phyloP scores from a whole-genome alignment of 2,797 vertebrate genomes.

The Mormyrus proboscirostris region DNA sequence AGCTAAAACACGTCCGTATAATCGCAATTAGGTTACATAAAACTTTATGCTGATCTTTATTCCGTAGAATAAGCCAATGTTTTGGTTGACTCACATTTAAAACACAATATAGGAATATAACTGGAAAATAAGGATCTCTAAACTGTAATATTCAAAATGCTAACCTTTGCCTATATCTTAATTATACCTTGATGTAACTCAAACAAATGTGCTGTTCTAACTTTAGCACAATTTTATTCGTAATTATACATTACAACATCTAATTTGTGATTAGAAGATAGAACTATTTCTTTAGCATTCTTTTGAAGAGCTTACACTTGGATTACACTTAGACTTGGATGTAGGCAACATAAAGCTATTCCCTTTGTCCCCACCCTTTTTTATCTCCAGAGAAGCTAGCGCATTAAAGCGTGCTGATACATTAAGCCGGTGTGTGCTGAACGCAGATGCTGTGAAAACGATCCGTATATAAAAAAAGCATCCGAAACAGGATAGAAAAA shows the following conservation, averaged over 20 bases:
- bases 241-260: neutral
- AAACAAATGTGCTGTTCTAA: neutral
- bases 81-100: neutral
- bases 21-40: neutral
- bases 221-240: neutral
- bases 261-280: neutral
- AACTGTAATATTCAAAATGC: neutral
- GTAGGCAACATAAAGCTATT: slow-evolving; percentile 23
- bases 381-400: slow-evolving; percentile 28
- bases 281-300: neutral
- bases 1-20: neutral
- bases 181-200: neutral
- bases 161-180: neutral
- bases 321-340: slow-evolving; percentile 19
- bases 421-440: slow-evolving; percentile 25
- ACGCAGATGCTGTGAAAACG: slow-evolving; percentile 31
- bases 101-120: neutral
- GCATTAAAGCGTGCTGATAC: slow-evolving; percentile 19
- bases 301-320: slow-evolving; percentile 12
- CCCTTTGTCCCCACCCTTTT: slow-evolving; percentile 22
- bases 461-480: neutral
- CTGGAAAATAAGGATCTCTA: neutral
- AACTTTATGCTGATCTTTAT: neutral
- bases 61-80: neutral
- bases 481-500: neutral